Evolutionary conservation across 2,888 invertebrate species (phyloP), one percentile per base, ranked within the genome.

Genomic region (Metalampra italica): DNA sequence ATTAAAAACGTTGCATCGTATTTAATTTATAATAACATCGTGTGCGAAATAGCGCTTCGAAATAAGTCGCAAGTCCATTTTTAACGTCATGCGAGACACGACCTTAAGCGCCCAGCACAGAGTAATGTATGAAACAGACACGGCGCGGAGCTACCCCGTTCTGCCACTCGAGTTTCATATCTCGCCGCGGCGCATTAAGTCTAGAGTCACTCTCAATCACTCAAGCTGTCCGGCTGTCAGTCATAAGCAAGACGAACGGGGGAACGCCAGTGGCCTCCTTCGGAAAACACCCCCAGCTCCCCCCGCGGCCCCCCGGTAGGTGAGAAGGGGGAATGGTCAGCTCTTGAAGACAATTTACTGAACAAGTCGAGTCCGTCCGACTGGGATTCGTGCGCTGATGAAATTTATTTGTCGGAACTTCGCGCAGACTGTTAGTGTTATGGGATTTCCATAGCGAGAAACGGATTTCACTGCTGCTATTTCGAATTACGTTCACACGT

Each of bases 211-310:
- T 88, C 87, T 87, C 87, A 86, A 88, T 88, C 87, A 88, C 87
- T 88, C 86, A 84, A 84, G 75, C 85, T 87, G 87, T 87, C 87
- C 82, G 69, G 79, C 82, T 81, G 86, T 88, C 87, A 86, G 76
- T 89, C 89, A 89, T 88, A 88, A 87, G 86, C 85, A 87, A 87
- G 86, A 85, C 86, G 83, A 82, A 86, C 83, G 83, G 84, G 87
- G 81, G 79, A 78, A 77, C 70, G 79, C 75, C 78, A 76, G 78
- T 78, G 74, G 78, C 81, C 81, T 78, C 76, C 78, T 75, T 72
- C 68, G 69, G 71, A 59, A 60, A 64, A 62, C 60, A 60, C 62
- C 56, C 53, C n/a, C n/a, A 64, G 61, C 60, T 59, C 62, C 56
- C 66, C 64, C 64, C 66, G 5, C 5, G 2, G 22, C 60, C 75